Conservation (phyloP, 2,888 invertebrate species). For the Antheraea assamensis region DNA sequence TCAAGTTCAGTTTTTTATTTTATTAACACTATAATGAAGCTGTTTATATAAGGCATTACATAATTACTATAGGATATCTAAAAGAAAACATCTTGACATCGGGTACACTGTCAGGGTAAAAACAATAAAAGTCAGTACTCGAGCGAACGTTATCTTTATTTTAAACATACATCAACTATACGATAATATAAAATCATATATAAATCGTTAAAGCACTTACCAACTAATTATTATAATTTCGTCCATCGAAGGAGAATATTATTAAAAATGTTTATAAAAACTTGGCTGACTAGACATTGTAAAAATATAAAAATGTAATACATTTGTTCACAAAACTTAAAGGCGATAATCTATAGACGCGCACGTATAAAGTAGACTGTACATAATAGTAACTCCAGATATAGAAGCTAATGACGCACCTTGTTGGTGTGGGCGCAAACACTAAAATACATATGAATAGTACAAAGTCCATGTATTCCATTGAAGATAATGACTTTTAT, state of each 20-base stretch:
- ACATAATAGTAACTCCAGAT: no score
- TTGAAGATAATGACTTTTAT: no score
- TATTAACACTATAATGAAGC: no score
- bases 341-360: background rate
- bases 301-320: background rate
- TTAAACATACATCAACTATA: conserved; percentile 3
- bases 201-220: background rate
- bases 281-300: background rate
- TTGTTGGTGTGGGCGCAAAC: background rate
- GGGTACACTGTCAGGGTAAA: background rate
- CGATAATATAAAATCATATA: background rate
- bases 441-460: background rate
- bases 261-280: background rate
- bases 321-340: background rate
- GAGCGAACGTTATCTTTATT: background rate
- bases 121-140: background rate
- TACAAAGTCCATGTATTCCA: background rate
- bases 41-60: no score
- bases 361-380: background rate
- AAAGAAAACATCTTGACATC: no score
- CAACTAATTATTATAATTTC: background rate
- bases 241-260: background rate
- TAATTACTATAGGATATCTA: no score
- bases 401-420: background rate
- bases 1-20: no score